These are phyloP conservation scores for Xerus rutilus DNA, from an alignment of 2,797 vertebrate genomes.

Conservation along the genomic window DNA sequence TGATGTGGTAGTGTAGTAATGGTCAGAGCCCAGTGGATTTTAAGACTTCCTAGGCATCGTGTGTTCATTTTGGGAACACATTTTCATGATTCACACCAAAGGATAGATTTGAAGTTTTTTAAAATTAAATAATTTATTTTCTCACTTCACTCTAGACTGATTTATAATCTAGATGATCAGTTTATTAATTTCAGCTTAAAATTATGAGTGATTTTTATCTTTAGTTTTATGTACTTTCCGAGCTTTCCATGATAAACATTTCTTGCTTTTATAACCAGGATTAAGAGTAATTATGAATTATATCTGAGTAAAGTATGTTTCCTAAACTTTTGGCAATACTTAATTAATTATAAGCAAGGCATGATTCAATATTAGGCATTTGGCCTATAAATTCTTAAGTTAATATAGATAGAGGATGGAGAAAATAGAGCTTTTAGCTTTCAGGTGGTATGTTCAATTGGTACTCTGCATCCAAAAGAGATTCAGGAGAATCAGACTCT, in stretches of 20 bases:
- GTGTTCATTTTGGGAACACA: not conserved
- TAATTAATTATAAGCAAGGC: not conserved
- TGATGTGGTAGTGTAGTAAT: not conserved
- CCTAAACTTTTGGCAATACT: not conserved
- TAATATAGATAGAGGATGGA: not conserved
- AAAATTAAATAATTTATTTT: not conserved
- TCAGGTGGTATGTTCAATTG: slow-evolving; percentile 1
- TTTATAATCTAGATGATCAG: not conserved
- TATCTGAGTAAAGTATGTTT: not conserved
- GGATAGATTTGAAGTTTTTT: slow-evolving; percentile 14
- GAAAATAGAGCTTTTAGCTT: not conserved
- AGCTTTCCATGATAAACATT: not conserved
- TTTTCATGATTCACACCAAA: not conserved
- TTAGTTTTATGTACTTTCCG: not conserved
- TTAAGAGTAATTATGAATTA: not conserved
- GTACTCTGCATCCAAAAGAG: not conserved
- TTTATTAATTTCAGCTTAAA: not conserved
- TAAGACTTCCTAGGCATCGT: not conserved
- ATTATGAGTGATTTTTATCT: not conserved
- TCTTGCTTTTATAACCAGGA: slow-evolving; percentile 22
- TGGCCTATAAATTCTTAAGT: slow-evolving; percentile 44
- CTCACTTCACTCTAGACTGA: not conserved
- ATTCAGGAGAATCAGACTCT: not conserved
- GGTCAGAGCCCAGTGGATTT: not conserved
- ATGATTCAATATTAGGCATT: not conserved